Percentiles rank a stretch among this genome's conserved stretches.
phyloP scores from a whole-genome alignment of 2,888 invertebrate genomes.

The Alloplasta piceator region DNA sequence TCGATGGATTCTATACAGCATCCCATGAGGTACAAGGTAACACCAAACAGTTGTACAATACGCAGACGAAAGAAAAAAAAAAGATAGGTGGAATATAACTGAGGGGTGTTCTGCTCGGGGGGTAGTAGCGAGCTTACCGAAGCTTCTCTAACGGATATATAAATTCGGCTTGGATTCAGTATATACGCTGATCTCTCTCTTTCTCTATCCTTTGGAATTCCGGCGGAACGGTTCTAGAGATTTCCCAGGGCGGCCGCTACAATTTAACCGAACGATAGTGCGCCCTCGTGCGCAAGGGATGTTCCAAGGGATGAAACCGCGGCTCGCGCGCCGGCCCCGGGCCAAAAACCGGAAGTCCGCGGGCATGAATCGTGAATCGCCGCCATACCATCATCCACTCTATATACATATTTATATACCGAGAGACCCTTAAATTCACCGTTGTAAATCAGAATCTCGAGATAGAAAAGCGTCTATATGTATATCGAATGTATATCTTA shows the following conservation, averaged over 20 bases:
- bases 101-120: conserved; percentile 42
- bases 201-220: conserved; percentile 73
- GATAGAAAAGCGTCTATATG: conserved; percentile 33
- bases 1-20: neutral
- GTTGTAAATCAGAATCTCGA: conserved; percentile 50
- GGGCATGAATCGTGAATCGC: conserved; percentile 60
- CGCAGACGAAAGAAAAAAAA: neutral
- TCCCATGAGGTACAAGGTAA: conserved; percentile 14
- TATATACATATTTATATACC: conserved; percentile 49
- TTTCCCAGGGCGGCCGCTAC: conserved; percentile 66
- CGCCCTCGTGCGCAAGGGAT: neutral
- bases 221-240: conserved; percentile 70
- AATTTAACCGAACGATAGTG: conserved; percentile 60
- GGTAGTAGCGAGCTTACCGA: conserved; percentile 59
- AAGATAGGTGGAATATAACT: conserved; percentile 14
- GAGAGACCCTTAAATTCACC: conserved; percentile 60
- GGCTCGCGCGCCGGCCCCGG: conserved; percentile 44
- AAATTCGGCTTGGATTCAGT: conserved; percentile 58
- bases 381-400: conserved; percentile 7
- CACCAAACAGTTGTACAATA: conserved; percentile 14
- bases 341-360: conserved; percentile 62
- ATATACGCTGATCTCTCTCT: conserved; percentile 15
- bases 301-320: conserved; percentile 21
- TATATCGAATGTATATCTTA: neutral
- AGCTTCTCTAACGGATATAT: conserved; percentile 65